Evolutionary conservation across 64 coral and sea anemone species (phyloP), one percentile per base, ranked within the genome.

Genomic region (Stichodactyla mertensii): DNA sequence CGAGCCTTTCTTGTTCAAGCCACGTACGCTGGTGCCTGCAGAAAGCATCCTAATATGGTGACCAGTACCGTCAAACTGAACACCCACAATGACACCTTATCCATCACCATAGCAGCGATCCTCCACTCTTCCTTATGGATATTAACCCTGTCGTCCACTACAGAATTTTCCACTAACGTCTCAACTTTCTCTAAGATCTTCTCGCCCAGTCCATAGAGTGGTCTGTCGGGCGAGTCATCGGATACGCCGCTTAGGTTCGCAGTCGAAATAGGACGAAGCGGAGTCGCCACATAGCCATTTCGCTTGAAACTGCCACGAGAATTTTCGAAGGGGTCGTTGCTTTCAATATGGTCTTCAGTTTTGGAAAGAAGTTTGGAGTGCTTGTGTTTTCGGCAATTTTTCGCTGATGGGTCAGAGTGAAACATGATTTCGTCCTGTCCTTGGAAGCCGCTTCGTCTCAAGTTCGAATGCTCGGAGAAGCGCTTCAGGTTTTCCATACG

Each of bases 71-170:
- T 87, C 7, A 95, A 83, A 14, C 90, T 88, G 20, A 99, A 99
- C 16, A 99, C 82, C 97, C 97, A 99, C 19, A 99, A 54, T 2
- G 97, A 94, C 12, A 99, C 62, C 11, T 94, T 94, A 83, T 99
- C 97, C 88, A 99, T 99, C 26, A 99, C 97, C 90, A 92, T 99
- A 18, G 97, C 97, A 31, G 88, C 97, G 51, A 99, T 95, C 16
- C 93, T 79, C 97, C 97, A 99, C 54, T 99, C 93, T 67, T 99
- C 97, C 51, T 90, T 94, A 78, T 96, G 94, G 66, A 87, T 89
- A 57, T 96, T 93, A 0, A 96, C 60, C 52, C 91, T 84, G 60
- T 96, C 94, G 6, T 96, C 94, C 8, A 96, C 94, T 4, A 89
- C 86, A 14, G 94, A 96, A 13, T 96, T 96, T 62, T 96, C 94